Conservation (phyloP, 1,140 invertebrate species). For the Pristionchus pacificus region DNA sequence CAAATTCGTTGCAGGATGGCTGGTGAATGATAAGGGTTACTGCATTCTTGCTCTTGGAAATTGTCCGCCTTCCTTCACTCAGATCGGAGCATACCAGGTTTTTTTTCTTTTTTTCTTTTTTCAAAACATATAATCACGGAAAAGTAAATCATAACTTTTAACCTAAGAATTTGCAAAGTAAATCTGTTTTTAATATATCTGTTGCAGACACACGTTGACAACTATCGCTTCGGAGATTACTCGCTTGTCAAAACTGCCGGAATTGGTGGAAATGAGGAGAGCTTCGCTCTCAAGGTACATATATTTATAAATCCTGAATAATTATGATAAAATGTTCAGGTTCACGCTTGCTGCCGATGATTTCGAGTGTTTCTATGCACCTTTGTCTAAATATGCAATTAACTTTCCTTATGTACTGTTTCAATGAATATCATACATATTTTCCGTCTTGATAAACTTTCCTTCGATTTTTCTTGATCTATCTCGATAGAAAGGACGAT, state of each 20-base stretch:
- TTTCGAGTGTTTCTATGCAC: no score
- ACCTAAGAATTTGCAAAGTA: background rate
- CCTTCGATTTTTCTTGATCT: no score
- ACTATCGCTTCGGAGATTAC: conserved; percentile 39
- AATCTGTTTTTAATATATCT: background rate
- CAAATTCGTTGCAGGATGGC: conserved; percentile 30
- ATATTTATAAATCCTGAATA: background rate
- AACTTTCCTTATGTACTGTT: no score
- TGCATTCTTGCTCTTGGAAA: conserved; percentile 40
- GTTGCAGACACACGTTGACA: conserved; percentile 34
- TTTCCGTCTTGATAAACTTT: no score
- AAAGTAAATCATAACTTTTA: conserved; percentile 13
- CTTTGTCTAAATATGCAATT: no score
- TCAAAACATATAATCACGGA: conserved; percentile 7
- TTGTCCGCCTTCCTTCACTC: conserved; percentile 40
- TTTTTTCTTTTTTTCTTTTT: background rate
- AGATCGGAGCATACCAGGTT: conserved; percentile 40
- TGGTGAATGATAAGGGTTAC: conserved; percentile 41
- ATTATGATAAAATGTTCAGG: background rate
- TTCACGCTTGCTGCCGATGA: conserved; percentile 41
- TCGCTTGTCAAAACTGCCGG: conserved; percentile 34
- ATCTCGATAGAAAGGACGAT: no score
- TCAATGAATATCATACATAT: no score
- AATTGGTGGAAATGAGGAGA: conserved; percentile 34
- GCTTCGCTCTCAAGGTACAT: conserved; percentile 32